A percentile compares a stretch with the other conserved stretches of the same genome.
phyloP scores from a whole-genome alignment of 2,113 vertebrate genomes.

The Ptilorrhoa leucosticta region DNA sequence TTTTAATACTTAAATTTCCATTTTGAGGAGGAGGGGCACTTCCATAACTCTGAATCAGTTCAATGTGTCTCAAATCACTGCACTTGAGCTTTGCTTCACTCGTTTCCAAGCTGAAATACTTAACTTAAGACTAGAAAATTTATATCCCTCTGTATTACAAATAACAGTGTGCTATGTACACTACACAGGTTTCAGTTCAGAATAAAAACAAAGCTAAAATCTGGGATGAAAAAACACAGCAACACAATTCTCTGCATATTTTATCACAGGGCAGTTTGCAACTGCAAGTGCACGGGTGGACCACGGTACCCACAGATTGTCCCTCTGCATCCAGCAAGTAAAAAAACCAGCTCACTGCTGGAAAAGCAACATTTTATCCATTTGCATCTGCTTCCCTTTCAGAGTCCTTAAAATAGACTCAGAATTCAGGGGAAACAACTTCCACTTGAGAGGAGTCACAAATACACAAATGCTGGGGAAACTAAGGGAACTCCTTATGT shows the following conservation, averaged over 20 bases:
- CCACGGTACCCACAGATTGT: accelerated
- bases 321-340: accelerated
- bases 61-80: constrained; percentile 43
- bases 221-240: not conserved
- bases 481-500: not conserved
- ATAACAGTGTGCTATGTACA: not conserved
- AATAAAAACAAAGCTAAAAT: constrained; percentile 1
- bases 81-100: not conserved
- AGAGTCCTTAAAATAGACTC: not conserved
- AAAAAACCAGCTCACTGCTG: accelerated
- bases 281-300: not conserved
- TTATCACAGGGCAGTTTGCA: not conserved
- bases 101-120: constrained; percentile 5
- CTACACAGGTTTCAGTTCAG: constrained; percentile 14
- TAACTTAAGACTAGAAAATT: constrained; percentile 45
- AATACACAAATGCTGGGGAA: accelerated
- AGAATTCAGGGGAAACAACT: not conserved
- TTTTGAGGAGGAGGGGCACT: constrained; percentile 9
- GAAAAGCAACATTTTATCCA: not conserved
- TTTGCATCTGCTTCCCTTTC: not conserved
- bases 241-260: not conserved
- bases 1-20: constrained; percentile 59
- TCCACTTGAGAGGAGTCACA: not conserved
- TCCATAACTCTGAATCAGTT: constrained; percentile 31
- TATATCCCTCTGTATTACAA: not conserved